These are phyloP conservation scores for Antidorcas marsupialis DNA, from an alignment of 2,113 vertebrate genomes.

Conservation along the genomic window DNA sequence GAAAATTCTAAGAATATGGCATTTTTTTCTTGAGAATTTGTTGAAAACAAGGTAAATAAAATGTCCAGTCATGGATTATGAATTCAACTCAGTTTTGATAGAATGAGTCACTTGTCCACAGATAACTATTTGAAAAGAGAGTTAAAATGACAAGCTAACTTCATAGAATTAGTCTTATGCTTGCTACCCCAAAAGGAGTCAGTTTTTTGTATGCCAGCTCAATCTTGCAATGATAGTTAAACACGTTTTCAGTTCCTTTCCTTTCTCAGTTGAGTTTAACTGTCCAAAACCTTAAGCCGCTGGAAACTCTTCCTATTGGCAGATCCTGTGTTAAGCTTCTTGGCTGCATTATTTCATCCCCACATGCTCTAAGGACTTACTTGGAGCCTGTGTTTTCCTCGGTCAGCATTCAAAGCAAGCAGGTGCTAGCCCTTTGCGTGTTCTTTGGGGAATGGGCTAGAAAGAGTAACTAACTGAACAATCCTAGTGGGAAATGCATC, in stretches of 20 bases:
- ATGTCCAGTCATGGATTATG: background rate
- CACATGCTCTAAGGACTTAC: background rate
- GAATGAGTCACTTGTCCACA: background rate
- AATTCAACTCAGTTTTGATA: background rate
- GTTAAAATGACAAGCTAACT: background rate
- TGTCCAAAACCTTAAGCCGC: background rate
- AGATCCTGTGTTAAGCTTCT: background rate
- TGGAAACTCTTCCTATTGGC: background rate
- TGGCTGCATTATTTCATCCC: background rate
- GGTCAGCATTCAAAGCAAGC: background rate
- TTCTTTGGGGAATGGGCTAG: slow-evolving; percentile 72
- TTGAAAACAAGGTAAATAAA: background rate
- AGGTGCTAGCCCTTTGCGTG: slow-evolving; percentile 24
- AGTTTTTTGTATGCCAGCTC: background rate
- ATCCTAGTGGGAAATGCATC: slow-evolving; percentile 80
- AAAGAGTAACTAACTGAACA: slow-evolving; percentile 68
- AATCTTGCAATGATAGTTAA: background rate
- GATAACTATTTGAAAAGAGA: background rate
- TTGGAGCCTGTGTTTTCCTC: background rate
- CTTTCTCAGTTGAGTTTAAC: background rate
- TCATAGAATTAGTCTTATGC: background rate
- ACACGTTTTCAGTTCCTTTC: background rate
- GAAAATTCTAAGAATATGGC: background rate
- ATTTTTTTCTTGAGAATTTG: background rate
- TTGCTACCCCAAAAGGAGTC: background rate